These are phyloP conservation scores for Oncorhynchus keta DNA, from an alignment of 2,113 vertebrate species.

Conservation along the genomic window DNA sequence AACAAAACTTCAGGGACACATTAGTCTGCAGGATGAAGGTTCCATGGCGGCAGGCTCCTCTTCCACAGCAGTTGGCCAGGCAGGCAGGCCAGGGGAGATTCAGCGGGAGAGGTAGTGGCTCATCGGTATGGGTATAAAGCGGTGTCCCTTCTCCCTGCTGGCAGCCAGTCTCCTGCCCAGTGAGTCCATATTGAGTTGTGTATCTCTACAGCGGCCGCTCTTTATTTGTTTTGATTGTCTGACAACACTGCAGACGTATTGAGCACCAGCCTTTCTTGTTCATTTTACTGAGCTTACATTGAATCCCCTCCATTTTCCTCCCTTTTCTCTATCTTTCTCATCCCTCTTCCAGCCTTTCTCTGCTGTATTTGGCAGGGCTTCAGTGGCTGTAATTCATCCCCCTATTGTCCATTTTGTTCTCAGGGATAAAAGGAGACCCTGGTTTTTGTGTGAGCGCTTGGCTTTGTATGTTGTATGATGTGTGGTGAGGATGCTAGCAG, in stretches of 20 bases:
- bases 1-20: slow-evolving; percentile 80
- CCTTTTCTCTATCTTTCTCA: background rate
- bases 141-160: slow-evolving; percentile 63
- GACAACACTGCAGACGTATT: slow-evolving; percentile 66
- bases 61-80: slow-evolving; percentile 39
- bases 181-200: slow-evolving; percentile 68
- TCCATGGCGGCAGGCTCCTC: slow-evolving; percentile 51
- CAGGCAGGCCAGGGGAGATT: slow-evolving; percentile 26
- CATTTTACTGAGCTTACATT: slow-evolving; percentile 64
- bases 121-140: slow-evolving; percentile 63
- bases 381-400: slow-evolving; percentile 53
- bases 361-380: slow-evolving; percentile 49
- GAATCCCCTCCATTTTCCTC: slow-evolving; percentile 42
- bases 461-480: slow-evolving; percentile 12
- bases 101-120: slow-evolving; percentile 62
- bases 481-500: slow-evolving; percentile 31
- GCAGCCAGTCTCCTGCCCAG: slow-evolving; percentile 57
- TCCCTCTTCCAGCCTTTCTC: slow-evolving; percentile 21
- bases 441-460: slow-evolving; percentile 6
- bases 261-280: slow-evolving; percentile 67
- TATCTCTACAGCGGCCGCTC: slow-evolving; percentile 58
- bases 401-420: slow-evolving; percentile 58
- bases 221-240: slow-evolving; percentile 76
- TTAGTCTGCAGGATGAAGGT: slow-evolving; percentile 67
- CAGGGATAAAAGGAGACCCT: slow-evolving; percentile 30